Base-by-base conservation (phyloP, 2,888 invertebrate genomes). In the Aelia acuminata region DNA sequence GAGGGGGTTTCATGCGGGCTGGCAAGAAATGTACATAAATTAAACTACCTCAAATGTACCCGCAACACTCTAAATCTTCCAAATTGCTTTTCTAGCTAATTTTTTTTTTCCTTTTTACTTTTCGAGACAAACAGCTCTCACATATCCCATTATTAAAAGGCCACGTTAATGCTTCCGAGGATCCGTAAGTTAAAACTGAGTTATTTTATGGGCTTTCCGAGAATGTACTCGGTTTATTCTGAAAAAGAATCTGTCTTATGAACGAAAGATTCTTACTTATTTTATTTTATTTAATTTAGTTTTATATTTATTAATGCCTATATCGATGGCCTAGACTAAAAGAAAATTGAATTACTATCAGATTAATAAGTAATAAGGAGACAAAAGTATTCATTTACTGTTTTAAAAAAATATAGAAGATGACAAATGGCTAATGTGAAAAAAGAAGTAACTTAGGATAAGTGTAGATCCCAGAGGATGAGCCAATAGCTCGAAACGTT, bases 11-110 rank as follows among this genome's bases (percentile, higher is more conserved):
- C 63, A 70, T 70, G 63, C 63, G 31, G 35, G 31, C 35, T 70
- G 63, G 63, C 63, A 70, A 70, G 63, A 70, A 70, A 35, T 70
- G 15, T 70, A 70, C 63, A 70, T 70, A 70, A 70, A 70, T 70
- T 70, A 70, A 70, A 70, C 63, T 18, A 70, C 63, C 31, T 70
- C 31, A 70, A 70, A 31, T 70, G 35, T 70, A 70, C 63, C 35
- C 63, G 18, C 63, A 31, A 63, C 31, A 5, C 63, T 31, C 18
- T 70, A 70, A 70, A 70, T 31, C 63, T 70, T 35, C 63, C 63
- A 70, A 70, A 70, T 70, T 35, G 63, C 35, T 70, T 31, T 70
- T 35, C 31, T 70, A 70, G 63, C 63, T 31, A 70, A 57, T 57
- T 70, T 70, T 57, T 53, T 43, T n/a, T 53, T 63, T 70, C 18